These are phyloP conservation scores for Enteromius treurensis DNA, from an alignment of 2,797 vertebrate genomes.

Conservation along the genomic window DNA sequence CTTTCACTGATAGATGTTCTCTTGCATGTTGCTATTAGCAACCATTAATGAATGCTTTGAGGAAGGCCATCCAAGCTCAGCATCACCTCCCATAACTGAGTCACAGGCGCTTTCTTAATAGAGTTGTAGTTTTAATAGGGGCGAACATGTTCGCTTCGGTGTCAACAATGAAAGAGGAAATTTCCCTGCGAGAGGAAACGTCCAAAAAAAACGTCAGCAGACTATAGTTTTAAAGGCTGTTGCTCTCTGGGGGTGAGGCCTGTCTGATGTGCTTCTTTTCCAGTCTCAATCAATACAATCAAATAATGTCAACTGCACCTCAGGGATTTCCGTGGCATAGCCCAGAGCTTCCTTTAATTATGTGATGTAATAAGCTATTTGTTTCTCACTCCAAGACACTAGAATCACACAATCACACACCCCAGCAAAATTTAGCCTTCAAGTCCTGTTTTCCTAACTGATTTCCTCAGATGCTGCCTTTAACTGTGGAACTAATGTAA, in stretches of 20 bases:
- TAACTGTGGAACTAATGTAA: constrained; percentile 29
- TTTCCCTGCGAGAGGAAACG: background rate
- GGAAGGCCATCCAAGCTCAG: constrained; percentile 62
- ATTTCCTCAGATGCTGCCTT: constrained; percentile 16
- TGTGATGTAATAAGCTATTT: constrained; percentile 48
- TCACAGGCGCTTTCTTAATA: constrained; percentile 13
- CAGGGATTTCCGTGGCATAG: constrained; percentile 33
- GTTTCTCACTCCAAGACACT: constrained; percentile 27
- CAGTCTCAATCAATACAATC: constrained; percentile 50
- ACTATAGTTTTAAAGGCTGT: background rate
- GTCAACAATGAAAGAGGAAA: background rate
- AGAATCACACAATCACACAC: background rate
- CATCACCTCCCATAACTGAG: constrained; percentile 41
- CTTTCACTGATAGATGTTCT: constrained; percentile 56
- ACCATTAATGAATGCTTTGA: constrained; percentile 76
- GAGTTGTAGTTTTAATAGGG: constrained; percentile 11
- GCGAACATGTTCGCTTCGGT: background rate
- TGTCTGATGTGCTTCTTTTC: constrained; percentile 47
- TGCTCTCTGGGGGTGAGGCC: constrained; percentile 6
- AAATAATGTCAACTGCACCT: constrained; percentile 53
- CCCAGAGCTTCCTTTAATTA: constrained; percentile 54
- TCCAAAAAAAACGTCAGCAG: background rate
- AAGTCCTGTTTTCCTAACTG: constrained; percentile 13
- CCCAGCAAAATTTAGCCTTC: background rate
- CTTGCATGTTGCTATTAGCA: constrained; percentile 83